Conservation (phyloP, 2,113 vertebrate species). For the Nannobrachium achirus region DNA sequence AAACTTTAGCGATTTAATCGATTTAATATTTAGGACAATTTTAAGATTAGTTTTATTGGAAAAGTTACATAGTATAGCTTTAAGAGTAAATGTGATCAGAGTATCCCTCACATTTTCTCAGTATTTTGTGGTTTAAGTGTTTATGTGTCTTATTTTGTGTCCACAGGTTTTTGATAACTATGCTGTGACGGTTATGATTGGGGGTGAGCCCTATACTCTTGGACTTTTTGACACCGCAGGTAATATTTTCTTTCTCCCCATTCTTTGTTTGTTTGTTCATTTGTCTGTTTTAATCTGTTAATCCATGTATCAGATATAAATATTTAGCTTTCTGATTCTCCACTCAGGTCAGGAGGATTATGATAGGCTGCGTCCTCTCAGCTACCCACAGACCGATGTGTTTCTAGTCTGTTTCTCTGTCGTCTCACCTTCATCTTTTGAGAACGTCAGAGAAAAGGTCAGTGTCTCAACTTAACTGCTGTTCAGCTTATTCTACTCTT, state of each 20-base stretch:
- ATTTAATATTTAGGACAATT: too few relatives aligned
- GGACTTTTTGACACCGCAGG: conserved; percentile 98
- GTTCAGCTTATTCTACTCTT: background rate
- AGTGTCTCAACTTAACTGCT: conserved; percentile 28
- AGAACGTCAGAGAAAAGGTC: conserved; percentile 99
- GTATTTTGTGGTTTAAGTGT: background rate
- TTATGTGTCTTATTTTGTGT: background rate
- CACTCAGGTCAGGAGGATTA: conserved; percentile 96
- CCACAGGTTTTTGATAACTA: conserved; percentile 97
- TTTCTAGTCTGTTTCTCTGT: conserved; percentile 99
- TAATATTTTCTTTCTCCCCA: conserved; percentile 60
- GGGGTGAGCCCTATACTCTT: conserved; percentile 96
- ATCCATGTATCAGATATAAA: background rate
- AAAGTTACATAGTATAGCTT: too few relatives aligned
- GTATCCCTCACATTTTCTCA: background rate
- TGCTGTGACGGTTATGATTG: conserved; percentile 99
- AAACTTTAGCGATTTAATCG: too few relatives aligned
- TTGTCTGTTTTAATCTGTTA: background rate
- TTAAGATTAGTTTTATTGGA: too few relatives aligned
- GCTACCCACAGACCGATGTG: conserved; percentile 98
- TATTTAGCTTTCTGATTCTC: conserved; percentile 8
- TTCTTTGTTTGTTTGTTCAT: background rate
- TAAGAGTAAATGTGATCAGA: background rate
- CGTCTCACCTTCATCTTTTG: conserved; percentile 97
- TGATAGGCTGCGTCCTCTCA: conserved; percentile 97